Base-by-base conservation (phyloP, 2,888 invertebrate genomes). In the Graphium colonna region DNA sequence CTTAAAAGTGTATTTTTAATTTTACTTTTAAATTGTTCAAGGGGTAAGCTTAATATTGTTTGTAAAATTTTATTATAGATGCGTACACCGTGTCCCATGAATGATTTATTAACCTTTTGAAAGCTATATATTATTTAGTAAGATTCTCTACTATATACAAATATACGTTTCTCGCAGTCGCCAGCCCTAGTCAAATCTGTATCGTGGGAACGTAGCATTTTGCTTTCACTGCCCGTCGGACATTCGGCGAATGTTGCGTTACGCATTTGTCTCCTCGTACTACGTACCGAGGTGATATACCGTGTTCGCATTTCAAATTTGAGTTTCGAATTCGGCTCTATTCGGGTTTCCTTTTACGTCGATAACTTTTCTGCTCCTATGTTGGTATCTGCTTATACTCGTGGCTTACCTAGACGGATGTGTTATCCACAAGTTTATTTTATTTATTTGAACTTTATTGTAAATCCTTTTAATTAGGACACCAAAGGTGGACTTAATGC, bases 141-240 rank as follows among this genome's bases (percentile, higher is more conserved):
- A 46, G 31, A 41, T 8, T 31, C 47, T 38, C 9, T 42, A 21
- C 13, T 39, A 18, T 41, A 33, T 16, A 41, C 5, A 46, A 46
- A 41, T 17, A 46, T 21, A 16, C n/a, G 28, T 44, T 42, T 36
- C 4, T 15, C 31, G 39, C 28, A 49, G 31, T 53, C 15, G 40
- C 39, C 48, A 53, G 39, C 53, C 53, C 48, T 49, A 40, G 31
- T 16, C 50, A 17, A 18, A 57, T 60, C 52, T 48, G 64, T 56
- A 60, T 62, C 69, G 69, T 69, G 69, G 68, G 69, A 69, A 71
- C 71, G 42, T 65, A 70, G 56, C 71, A 73, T 73, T 72, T 55
- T 68, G 63, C 65, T 72, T 73, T 73, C 72, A 71, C 69, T 62
- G 50, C 18, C 54, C 49, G 49, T 50, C 50, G 50, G 50, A 55